phyloP scores from a whole-genome alignment of 2,888 invertebrate genomes.

The Polydrusus cervinus region DNA sequence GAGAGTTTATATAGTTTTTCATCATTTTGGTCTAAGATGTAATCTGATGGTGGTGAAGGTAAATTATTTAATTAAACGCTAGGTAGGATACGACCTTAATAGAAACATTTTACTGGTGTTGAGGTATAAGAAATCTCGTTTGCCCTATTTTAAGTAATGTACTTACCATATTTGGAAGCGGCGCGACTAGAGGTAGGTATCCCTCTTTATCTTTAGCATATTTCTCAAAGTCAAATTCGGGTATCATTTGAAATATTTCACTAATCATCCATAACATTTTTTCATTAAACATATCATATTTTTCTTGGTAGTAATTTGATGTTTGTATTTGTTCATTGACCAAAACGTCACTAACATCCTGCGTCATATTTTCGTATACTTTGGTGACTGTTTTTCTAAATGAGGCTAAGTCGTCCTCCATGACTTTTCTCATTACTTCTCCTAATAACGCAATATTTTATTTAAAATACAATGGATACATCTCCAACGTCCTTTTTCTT shows the following conservation, averaged over 20 bases:
- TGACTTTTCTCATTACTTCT: constrained; percentile 61
- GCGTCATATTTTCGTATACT: constrained; percentile 69
- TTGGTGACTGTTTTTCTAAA: constrained; percentile 66
- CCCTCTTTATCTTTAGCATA: constrained; percentile 62
- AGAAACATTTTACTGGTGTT: no score
- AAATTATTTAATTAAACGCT: no score
- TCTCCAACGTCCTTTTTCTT: no score
- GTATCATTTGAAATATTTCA: constrained; percentile 65
- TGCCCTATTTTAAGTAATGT: not conserved
- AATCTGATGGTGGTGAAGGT: no score
- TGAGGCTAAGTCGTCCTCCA: constrained; percentile 65
- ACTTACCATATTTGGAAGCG: constrained; percentile 59
- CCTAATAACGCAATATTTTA: constrained; percentile 55
- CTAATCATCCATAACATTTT: constrained; percentile 67
- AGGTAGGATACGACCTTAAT: no score
- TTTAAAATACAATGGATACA: no score
- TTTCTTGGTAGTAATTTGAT: constrained; percentile 64
- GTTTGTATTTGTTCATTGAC: constrained; percentile 69
- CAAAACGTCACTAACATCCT: constrained; percentile 69
- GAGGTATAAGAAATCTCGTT: no score
- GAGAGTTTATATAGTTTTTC: no score
- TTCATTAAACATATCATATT: constrained; percentile 60
- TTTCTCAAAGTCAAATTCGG: constrained; percentile 67
- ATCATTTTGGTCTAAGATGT: no score
- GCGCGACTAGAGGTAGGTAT: constrained; percentile 63